Evolutionary conservation across 35 echinoderm and acorn worm species (phyloP).

Genomic region (Hemicentrotus pulcherrimus): DNA sequence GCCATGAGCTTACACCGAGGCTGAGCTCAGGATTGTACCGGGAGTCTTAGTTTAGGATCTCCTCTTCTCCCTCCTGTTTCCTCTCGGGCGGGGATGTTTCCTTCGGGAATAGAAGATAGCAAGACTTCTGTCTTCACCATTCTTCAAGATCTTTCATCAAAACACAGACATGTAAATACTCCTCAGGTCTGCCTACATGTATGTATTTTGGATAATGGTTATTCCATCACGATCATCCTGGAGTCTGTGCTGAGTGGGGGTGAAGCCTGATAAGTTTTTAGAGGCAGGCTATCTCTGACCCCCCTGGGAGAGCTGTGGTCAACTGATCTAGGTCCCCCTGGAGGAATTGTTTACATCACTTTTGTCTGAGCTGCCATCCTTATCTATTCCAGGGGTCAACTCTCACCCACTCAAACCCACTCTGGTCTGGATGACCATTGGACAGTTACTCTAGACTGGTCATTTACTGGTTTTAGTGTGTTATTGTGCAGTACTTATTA

Average conservation of each 20-base stretch:
- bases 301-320: neutral
- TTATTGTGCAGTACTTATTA: neutral
- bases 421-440: neutral
- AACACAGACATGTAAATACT: neutral
- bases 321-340: neutral
- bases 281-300: neutral
- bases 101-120: neutral
- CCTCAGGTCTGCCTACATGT: no score
- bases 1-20: neutral
- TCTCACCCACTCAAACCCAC: neutral
- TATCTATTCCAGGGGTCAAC: conserved; percentile 8
- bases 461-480: neutral
- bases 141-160: neutral
- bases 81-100: neutral
- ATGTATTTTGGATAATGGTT: no score
- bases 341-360: neutral
- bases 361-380: neutral
- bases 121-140: neutral
- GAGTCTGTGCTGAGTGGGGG: neutral
- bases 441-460: neutral
- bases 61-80: neutral
- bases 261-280: neutral
- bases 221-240: no score
- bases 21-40: neutral
- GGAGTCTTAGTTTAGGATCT: neutral